phyloP scores from a whole-genome alignment of 1,140 invertebrate genomes.

The Ladona fulva region DNA sequence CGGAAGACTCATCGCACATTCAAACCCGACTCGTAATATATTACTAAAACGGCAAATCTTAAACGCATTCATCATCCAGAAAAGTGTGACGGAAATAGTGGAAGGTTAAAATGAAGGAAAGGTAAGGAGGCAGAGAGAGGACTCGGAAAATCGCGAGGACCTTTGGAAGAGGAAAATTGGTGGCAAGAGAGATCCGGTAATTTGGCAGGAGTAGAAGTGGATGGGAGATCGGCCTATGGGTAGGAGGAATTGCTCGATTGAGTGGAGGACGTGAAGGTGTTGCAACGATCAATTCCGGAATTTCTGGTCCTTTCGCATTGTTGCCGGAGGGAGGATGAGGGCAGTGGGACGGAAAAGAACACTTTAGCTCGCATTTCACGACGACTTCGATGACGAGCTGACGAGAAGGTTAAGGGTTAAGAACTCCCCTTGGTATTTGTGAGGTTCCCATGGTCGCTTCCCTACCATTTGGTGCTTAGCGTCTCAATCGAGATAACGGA shows the following conservation, averaged over 20 bases:
- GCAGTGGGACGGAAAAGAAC: not conserved
- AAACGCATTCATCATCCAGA: too few species aligned
- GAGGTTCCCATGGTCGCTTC: too few species aligned
- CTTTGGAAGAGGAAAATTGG: not conserved
- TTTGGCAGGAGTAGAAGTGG: not conserved
- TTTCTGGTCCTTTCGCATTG: not conserved
- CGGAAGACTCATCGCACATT: too few species aligned
- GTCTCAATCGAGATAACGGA: too few species aligned
- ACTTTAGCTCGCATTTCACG: not conserved
- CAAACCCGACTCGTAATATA: too few species aligned
- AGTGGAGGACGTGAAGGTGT: not conserved
- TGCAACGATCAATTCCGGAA: not conserved
- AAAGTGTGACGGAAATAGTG: too few species aligned
- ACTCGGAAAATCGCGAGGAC: too few species aligned
- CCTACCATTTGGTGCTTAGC: too few species aligned
- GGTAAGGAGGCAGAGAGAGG: not conserved
- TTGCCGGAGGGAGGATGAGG: not conserved
- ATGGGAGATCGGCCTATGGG: not conserved
- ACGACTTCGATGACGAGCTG: not conserved
- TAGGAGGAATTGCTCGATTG: not conserved
- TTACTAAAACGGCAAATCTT: too few species aligned
- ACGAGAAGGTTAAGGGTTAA: too few species aligned
- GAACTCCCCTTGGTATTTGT: too few species aligned
- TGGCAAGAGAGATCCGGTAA: not conserved
- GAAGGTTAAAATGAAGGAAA: not conserved